These are phyloP conservation scores for Merluccius polli DNA, from an alignment of 2,797 vertebrate genomes.

Conservation along the genomic window DNA sequence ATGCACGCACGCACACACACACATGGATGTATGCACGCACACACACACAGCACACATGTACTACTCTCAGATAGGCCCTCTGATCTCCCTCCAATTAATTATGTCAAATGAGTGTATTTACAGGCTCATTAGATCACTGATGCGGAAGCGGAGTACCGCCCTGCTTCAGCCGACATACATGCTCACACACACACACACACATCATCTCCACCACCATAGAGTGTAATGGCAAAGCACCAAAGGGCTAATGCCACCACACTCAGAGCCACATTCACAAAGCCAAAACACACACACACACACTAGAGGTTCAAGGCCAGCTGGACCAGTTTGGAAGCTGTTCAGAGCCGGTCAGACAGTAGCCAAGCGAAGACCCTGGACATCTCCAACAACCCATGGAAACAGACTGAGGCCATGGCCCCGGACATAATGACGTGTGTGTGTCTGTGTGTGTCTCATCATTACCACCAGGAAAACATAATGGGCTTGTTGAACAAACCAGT, in stretches of 20 bases:
- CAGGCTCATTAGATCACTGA: conserved; percentile 81
- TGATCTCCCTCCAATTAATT: conserved; percentile 81
- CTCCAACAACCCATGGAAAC: conserved; percentile 55
- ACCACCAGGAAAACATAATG: conserved; percentile 1
- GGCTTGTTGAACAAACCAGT: conserved; percentile 9
- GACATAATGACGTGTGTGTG: conserved; percentile 33
- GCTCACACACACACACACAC: conserved; percentile 22
- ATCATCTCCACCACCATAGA: conserved; percentile 61
- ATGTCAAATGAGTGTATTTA: conserved; percentile 85
- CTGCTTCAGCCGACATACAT: conserved; percentile 44
- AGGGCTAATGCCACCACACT: conserved; percentile 53
- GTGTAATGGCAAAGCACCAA: conserved; percentile 70
- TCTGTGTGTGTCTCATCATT: conserved; percentile 18
- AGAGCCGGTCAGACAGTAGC: conserved; percentile 60
- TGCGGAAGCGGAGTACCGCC: conserved; percentile 71
- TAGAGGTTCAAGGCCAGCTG: conserved; percentile 65
- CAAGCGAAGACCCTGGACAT: conserved; percentile 66
- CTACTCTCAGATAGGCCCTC: conserved; percentile 65
- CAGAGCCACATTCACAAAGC: conserved; percentile 39
- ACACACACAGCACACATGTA: conserved; percentile 5
- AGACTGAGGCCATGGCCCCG: conserved; percentile 51
- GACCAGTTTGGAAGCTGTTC: conserved; percentile 65
- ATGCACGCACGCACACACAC: background rate
- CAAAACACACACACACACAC: conserved; percentile 28
- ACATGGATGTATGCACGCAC: conserved; percentile 24